phyloP scores from a whole-genome alignment of 2,113 vertebrate species.

The Barbus barbus region DNA sequence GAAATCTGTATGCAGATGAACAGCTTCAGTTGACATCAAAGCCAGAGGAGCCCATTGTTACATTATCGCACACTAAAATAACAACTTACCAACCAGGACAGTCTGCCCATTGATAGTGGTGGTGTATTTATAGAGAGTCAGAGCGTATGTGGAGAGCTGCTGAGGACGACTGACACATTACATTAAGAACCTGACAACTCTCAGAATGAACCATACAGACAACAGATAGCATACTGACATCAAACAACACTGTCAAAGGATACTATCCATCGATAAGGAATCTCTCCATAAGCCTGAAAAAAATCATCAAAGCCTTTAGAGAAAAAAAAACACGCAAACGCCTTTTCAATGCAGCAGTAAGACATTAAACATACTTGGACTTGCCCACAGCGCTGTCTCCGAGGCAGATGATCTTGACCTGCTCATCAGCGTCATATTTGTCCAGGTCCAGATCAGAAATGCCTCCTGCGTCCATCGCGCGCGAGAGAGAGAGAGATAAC shows the following conservation, averaged over 20 bases:
- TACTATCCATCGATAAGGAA: conserved; percentile 97
- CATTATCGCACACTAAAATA: too few relatives aligned
- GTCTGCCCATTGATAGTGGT: conserved; percentile 80
- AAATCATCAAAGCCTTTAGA: conserved; percentile 9
- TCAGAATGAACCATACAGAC: background rate
- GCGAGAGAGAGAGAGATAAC: too few relatives aligned
- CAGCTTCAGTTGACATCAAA: too few relatives aligned
- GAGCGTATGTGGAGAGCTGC: conserved; percentile 91
- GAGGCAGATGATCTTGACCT: conserved; percentile 94
- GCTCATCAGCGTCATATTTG: conserved; percentile 83
- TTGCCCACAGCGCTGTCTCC: conserved; percentile 97
- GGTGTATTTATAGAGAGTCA: conserved; percentile 90
- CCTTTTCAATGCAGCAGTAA: background rate
- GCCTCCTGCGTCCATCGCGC: conserved; percentile 68
- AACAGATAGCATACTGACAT: too few relatives aligned
- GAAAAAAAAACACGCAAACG: background rate
- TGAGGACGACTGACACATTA: conserved; percentile 82
- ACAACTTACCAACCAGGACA: conserved; percentile 86
- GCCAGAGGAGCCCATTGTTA: too few relatives aligned
- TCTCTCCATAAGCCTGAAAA: conserved; percentile 88
- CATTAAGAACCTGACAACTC: conserved; percentile 69
- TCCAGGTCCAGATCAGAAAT: conserved; percentile 78
- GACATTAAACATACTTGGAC: conserved; percentile 84
- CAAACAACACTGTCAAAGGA: conserved; percentile 73
- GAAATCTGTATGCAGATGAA: conserved; percentile 80